phyloP scores from a whole-genome alignment of 2,888 invertebrate genomes.

The Pollenia griseotomentosa region DNA sequence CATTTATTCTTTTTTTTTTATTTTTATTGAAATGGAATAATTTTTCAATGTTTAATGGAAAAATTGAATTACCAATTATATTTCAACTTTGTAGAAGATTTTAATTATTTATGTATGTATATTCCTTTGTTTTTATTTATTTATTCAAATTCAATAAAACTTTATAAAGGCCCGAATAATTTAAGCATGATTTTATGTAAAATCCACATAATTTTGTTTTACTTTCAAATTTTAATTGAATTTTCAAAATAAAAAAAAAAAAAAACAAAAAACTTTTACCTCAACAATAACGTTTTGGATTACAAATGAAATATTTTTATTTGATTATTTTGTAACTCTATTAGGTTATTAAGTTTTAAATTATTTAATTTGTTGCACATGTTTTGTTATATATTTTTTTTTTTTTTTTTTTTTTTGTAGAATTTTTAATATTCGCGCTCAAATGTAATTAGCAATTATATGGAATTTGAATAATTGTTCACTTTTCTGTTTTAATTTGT shows the following conservation, averaged over 20 bases:
- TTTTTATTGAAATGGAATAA: too few relatives aligned
- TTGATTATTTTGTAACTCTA: not conserved
- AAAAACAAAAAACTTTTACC: not conserved
- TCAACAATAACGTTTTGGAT: not conserved
- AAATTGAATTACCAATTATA: not conserved
- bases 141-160: not conserved
- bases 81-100: not conserved
- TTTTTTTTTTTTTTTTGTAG: not conserved
- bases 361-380: not conserved
- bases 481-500: not conserved
- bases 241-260: not conserved
- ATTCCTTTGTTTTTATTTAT: not conserved
- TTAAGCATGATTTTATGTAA: not conserved
- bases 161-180: not conserved
- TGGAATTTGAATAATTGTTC: not conserved
- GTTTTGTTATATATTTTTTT: not conserved
- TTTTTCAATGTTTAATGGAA: not conserved
- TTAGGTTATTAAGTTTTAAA: not conserved
- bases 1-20: not conserved
- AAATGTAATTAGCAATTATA: slow-evolving; percentile 2
- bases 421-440: not conserved
- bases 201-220: not conserved
- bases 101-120: not conserved
- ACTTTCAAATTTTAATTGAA: not conserved
- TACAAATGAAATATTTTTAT: slow-evolving; percentile 3